A percentile compares a stretch with the other conserved stretches of the same genome.
Conservation (phyloP, 2,888 invertebrate genomes). For the Venusia cambrica region DNA sequence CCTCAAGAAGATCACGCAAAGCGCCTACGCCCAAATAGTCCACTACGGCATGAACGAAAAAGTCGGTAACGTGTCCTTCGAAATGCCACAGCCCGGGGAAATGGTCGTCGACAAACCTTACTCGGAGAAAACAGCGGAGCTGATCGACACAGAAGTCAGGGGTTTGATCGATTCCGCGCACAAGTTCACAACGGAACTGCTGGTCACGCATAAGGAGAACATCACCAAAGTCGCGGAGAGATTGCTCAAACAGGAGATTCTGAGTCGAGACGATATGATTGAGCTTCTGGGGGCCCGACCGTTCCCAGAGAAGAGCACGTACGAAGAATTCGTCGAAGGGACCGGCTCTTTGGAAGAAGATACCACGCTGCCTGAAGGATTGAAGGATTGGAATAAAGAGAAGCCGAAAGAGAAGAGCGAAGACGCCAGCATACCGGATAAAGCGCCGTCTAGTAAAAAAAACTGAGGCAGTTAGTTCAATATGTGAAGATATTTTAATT, state of each 20-base stretch:
- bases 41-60: slow-evolving; percentile 99
- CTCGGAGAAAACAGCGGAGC: slow-evolving; percentile 97
- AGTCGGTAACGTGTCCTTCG: slow-evolving; percentile 98
- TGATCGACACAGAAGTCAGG: slow-evolving; percentile 95
- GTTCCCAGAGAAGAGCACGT: slow-evolving; percentile 99
- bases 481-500: slow-evolving; percentile 64
- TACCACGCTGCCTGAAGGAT: slow-evolving; percentile 95
- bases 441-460: slow-evolving; percentile 50
- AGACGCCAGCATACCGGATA: slow-evolving; percentile 47
- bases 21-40: slow-evolving; percentile 98
- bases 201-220: slow-evolving; percentile 90
- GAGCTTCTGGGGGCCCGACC: slow-evolving; percentile 96
- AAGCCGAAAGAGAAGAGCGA: slow-evolving; percentile 48
- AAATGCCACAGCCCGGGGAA: slow-evolving; percentile 96
- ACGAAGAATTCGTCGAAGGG: slow-evolving; percentile 99
- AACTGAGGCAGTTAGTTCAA: slow-evolving; percentile 54
- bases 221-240: slow-evolving; percentile 94
- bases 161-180: slow-evolving; percentile 84
- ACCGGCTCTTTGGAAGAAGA: slow-evolving; percentile 99
- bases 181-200: slow-evolving; percentile 87
- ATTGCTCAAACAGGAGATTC: slow-evolving; percentile 95
- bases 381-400: slow-evolving; percentile 96
- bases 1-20: slow-evolving; percentile 98
- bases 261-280: slow-evolving; percentile 98
- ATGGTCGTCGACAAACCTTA: slow-evolving; percentile 97